Percentiles rank a stretch among this genome's conserved stretches.
phyloP scores from a whole-genome alignment of 2,888 invertebrate species.

The Nephrotoma appendiculata region DNA sequence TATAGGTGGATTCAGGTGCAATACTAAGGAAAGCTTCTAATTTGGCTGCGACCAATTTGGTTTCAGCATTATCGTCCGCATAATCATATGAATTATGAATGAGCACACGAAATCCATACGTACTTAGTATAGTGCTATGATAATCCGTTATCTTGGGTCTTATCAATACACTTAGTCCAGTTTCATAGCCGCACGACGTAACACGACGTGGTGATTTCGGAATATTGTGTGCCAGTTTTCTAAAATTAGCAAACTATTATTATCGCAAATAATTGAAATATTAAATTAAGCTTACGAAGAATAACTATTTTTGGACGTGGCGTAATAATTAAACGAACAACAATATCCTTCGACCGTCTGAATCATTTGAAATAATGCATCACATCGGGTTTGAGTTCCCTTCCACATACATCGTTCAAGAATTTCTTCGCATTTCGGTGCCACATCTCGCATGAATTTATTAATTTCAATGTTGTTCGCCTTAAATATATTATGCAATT shows the following conservation, averaged over 20 bases:
- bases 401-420: constrained; percentile 45
- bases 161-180: constrained; percentile 45
- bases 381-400: constrained; percentile 36
- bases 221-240: constrained; percentile 27
- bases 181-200: constrained; percentile 53
- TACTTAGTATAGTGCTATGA: constrained; percentile 42
- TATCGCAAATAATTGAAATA: neutral
- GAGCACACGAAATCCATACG: constrained; percentile 45
- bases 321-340: constrained; percentile 49
- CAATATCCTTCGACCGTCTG: constrained; percentile 40
- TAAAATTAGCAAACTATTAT: constrained; percentile 10
- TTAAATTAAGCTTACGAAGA: constrained; percentile 17
- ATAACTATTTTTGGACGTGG: constrained; percentile 24
- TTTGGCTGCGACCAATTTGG: constrained; percentile 39
- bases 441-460: constrained; percentile 22
- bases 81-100: constrained; percentile 49
- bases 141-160: constrained; percentile 44
- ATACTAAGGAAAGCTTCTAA: constrained; percentile 46
- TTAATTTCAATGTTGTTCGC: constrained; percentile 17
- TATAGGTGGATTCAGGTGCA: constrained; percentile 47
- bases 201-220: constrained; percentile 40
- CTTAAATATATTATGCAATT: constrained; percentile 19
- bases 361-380: constrained; percentile 35
- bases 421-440: constrained; percentile 37
- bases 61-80: constrained; percentile 46